These are phyloP conservation scores for Lobophora halterata DNA, from an alignment of 2,888 invertebrate genomes.

Conservation along the genomic window DNA sequence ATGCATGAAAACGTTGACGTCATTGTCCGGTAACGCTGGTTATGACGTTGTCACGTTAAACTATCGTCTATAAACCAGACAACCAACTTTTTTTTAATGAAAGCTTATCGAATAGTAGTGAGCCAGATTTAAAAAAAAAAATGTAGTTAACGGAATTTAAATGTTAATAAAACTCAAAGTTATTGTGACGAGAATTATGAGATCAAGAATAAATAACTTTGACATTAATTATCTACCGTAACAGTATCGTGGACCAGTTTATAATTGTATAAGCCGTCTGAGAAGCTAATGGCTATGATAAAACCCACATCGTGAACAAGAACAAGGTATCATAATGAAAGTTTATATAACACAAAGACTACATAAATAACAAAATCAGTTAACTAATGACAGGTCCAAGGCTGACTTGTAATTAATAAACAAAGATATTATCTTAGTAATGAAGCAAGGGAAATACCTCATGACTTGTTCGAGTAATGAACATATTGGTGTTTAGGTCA, in stretches of 20 bases:
- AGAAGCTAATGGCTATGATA: constrained; percentile 36
- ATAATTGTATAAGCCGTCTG: constrained; percentile 29
- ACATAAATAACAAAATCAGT: constrained; percentile 18
- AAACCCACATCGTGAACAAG: constrained; percentile 35
- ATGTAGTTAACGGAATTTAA: too few relatives aligned
- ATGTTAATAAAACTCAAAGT: background rate
- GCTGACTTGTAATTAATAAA: constrained; percentile 31
- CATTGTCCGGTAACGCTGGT: too few relatives aligned
- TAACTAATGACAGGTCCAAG: constrained; percentile 28
- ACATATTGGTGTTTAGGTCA: background rate
- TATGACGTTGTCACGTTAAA: too few relatives aligned
- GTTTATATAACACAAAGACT: constrained; percentile 23
- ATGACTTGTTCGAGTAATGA: constrained; percentile 7
- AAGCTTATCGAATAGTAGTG: too few relatives aligned
- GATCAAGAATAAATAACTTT: background rate
- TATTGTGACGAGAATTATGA: too few relatives aligned
- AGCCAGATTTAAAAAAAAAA: too few relatives aligned
- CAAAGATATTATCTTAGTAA: constrained; percentile 31
- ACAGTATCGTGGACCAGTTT: constrained; percentile 33
- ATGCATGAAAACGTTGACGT: too few relatives aligned
- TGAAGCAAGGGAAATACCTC: constrained; percentile 14
- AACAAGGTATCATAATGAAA: constrained; percentile 31
- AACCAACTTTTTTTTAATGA: too few relatives aligned
- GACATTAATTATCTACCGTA: background rate
- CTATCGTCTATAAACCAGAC: too few relatives aligned